Conservation (phyloP, 1,140 invertebrate genomes). For the Eumaeus atala region DNA sequence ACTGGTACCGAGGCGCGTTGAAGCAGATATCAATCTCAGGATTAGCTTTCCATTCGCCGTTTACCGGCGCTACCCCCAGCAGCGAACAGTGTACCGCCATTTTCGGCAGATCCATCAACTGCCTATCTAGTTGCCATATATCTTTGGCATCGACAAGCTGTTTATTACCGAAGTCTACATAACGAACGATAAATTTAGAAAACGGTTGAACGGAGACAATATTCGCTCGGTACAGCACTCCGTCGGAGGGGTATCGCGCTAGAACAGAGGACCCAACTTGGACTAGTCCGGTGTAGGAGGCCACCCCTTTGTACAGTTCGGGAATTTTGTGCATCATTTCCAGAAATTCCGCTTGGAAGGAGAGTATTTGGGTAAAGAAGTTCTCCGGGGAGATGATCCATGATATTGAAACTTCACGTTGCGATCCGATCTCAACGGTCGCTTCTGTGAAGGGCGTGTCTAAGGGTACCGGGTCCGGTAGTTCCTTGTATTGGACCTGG, state of each 20-base stretch:
- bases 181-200: constrained; percentile 78
- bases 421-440: constrained; percentile 42
- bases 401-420: constrained; percentile 59
- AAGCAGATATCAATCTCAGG: constrained; percentile 75
- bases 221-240: constrained; percentile 79
- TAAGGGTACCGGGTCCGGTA: constrained; percentile 39
- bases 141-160: constrained; percentile 75
- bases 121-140: constrained; percentile 79
- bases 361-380: constrained; percentile 80
- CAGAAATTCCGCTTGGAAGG: constrained; percentile 74
- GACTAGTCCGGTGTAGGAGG: constrained; percentile 55
- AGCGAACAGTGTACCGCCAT: constrained; percentile 81
- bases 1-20: constrained; percentile 74
- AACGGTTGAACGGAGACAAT: constrained; percentile 74
- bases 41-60: constrained; percentile 73
- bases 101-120: constrained; percentile 79
- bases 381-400: constrained; percentile 75
- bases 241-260: constrained; percentile 80
- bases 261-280: constrained; percentile 77
- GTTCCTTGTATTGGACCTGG: constrained; percentile 50
- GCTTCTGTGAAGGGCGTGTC: constrained; percentile 40
- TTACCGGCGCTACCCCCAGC: constrained; percentile 72
- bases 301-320: constrained; percentile 75
- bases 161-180: constrained; percentile 84
- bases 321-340: constrained; percentile 82